phyloP scores from a whole-genome alignment of 2,888 invertebrate genomes.

The Sinotaia quadrata region DNA sequence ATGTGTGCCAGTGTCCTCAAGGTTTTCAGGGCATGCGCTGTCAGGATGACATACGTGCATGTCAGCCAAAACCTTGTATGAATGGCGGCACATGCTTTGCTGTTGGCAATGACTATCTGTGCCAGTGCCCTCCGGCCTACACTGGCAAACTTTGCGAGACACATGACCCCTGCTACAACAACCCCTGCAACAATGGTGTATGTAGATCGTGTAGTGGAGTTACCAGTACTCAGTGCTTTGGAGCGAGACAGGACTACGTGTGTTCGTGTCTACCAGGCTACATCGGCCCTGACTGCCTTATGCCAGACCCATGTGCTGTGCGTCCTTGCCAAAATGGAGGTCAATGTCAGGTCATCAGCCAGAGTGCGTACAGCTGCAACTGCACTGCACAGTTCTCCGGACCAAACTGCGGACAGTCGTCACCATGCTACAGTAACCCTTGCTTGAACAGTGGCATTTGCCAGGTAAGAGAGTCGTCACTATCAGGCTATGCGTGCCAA shows the following conservation, averaged over 20 bases:
- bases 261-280: slow-evolving; percentile 21
- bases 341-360: slow-evolving; percentile 40
- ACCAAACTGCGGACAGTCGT: not conserved
- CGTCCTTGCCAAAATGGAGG: slow-evolving; percentile 45
- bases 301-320: not conserved
- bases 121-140: slow-evolving; percentile 2
- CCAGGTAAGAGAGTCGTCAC: not conserved
- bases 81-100: slow-evolving; percentile 19
- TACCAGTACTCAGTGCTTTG: not conserved
- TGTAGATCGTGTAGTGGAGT: not conserved
- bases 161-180: not conserved
- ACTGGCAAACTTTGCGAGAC: not conserved
- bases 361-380: slow-evolving; percentile 17
- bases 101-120: not conserved
- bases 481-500: slow-evolving; percentile 10
- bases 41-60: slow-evolving; percentile 1
- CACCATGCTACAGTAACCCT: not conserved
- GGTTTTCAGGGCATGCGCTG: slow-evolving; percentile 17
- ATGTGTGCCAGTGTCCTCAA: slow-evolving; percentile 21
- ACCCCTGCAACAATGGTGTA: slow-evolving; percentile 11
- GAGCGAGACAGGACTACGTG: not conserved
- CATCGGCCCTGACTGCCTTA: slow-evolving; percentile 13
- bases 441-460: slow-evolving; percentile 1
- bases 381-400: not conserved
- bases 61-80: slow-evolving; percentile 18